Conservation (phyloP, 2,888 invertebrate species). For the Harpagoxenus sublaevis region DNA sequence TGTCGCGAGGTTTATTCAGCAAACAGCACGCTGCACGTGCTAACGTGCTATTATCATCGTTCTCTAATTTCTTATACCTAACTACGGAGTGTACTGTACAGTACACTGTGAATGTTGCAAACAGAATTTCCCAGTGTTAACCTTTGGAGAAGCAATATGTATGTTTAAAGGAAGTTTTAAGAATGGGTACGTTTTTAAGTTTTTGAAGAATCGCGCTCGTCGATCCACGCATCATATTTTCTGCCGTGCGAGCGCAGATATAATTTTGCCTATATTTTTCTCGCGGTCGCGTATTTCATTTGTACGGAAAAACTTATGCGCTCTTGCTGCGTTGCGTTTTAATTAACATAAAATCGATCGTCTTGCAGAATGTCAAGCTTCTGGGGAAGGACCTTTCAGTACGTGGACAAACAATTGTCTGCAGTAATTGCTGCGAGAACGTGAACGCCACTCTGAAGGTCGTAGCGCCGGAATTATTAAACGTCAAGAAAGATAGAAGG, state of each 20-base stretch:
- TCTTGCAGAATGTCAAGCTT: conserved; percentile 87
- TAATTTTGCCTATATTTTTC: not conserved
- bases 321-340: not conserved
- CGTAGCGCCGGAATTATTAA: conserved; percentile 75
- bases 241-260: not conserved
- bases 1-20: not conserved
- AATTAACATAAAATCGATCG: conserved; percentile 24
- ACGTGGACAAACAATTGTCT: conserved; percentile 87
- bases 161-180: not conserved
- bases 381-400: conserved; percentile 87
- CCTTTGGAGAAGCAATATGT: not conserved
- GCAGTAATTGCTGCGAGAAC: conserved; percentile 86
- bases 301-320: not conserved
- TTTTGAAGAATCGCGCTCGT: not conserved
- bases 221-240: not conserved
- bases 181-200: not conserved
- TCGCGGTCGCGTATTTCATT: not conserved
- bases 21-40: not conserved
- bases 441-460: conserved; percentile 67
- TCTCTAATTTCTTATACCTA: not conserved
- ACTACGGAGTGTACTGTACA: not conserved
- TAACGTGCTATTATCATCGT: not conserved
- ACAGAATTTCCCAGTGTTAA: not conserved
- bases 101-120: not conserved
- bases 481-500: conserved; percentile 5